Conservation (phyloP, 2,888 invertebrate genomes). For the Acanthosepion esculentum region DNA sequence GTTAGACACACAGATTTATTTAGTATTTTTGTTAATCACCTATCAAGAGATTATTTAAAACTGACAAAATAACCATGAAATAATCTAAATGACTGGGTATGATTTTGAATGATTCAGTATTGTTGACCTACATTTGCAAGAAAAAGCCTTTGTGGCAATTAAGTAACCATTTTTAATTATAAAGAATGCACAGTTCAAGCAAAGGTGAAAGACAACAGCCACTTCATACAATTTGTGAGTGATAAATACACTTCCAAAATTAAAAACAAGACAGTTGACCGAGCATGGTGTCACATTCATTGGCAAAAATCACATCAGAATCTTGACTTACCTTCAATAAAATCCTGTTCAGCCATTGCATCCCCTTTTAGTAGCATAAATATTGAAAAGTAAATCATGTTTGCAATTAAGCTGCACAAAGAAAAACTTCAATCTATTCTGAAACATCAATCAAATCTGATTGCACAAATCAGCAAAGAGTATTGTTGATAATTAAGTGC, state of each 20-base stretch:
- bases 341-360: neutral
- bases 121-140: neutral
- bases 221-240: neutral
- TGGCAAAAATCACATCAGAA: neutral
- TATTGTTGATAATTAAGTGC: neutral
- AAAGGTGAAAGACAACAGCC: neutral
- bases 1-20: neutral
- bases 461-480: neutral
- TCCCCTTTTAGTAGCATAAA: slow-evolving; percentile 33
- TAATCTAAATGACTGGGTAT: neutral
- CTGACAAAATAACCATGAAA: neutral
- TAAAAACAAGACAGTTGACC: neutral
- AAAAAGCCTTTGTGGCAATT: neutral
- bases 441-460: neutral
- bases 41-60: neutral
- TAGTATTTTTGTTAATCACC: neutral
- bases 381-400: neutral
- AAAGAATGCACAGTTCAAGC: neutral
- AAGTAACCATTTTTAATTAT: neutral
- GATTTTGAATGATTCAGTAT: neutral
- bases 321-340: slow-evolving; percentile 20
- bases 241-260: neutral
- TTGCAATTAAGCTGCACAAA: neutral
- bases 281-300: neutral
- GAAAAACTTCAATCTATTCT: neutral